A percentile compares a stretch with the other conserved stretches of the same genome.
These are phyloP conservation scores for Achlya flavicornis DNA, from an alignment of 2,888 invertebrate species.

Conservation along the genomic window DNA sequence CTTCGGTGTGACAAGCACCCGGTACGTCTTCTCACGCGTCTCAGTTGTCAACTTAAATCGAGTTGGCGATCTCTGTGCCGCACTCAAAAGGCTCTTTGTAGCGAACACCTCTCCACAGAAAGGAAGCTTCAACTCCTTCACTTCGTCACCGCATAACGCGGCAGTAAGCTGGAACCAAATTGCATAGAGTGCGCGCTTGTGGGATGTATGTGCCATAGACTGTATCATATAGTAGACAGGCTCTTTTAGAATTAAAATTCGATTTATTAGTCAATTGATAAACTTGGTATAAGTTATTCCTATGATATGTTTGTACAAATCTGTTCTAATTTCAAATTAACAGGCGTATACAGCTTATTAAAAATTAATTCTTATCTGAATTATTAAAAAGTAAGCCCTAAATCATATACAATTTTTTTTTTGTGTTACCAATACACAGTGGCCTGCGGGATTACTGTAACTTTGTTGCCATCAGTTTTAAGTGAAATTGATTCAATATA, in stretches of 20 bases:
- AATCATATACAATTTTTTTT: no score
- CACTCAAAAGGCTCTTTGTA: constrained; percentile 8
- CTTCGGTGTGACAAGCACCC: background rate
- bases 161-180: background rate
- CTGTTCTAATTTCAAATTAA: no score
- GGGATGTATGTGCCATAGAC: background rate
- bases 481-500: no score
- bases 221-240: background rate
- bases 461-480: no score
- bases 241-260: background rate
- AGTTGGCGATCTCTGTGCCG: background rate
- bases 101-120: background rate
- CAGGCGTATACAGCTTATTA: no score
- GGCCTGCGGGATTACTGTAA: no score
- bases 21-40: background rate
- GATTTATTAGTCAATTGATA: no score
- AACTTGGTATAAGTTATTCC: no score
- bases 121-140: background rate
- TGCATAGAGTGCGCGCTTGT: background rate
- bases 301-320: no score
- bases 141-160: constrained; percentile 1
- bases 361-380: no score
- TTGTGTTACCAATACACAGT: no score
- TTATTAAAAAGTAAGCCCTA: no score
- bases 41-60: background rate